Conservation (phyloP, 2,888 invertebrate genomes). For the Latrodectus hesperus region DNA sequence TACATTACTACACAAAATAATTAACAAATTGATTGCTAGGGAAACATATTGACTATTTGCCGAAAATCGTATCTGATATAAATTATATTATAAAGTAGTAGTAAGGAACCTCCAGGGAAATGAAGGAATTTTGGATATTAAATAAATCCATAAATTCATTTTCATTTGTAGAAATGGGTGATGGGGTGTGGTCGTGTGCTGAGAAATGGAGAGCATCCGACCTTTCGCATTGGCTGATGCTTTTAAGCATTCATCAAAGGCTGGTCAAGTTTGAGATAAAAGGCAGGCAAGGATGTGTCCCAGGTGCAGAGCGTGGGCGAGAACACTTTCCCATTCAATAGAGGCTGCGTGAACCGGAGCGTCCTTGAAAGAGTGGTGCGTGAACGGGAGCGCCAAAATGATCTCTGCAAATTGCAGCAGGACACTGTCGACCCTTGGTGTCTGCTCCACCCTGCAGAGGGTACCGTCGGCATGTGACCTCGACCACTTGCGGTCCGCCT, state of each 20-base stretch:
- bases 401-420: slow-evolving; percentile 46
- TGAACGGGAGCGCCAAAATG: slow-evolving; percentile 57
- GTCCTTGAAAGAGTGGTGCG: slow-evolving; percentile 59
- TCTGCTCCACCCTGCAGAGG: slow-evolving; percentile 51
- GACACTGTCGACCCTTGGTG: slow-evolving; percentile 48
- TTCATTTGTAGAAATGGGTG: background rate
- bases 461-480: slow-evolving; percentile 63
- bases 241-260: slow-evolving; percentile 27
- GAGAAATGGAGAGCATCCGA: slow-evolving; percentile 5
- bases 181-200: slow-evolving; percentile 12
- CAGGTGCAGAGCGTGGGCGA: slow-evolving; percentile 52
- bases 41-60: too few species aligned
- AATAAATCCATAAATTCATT: too few species aligned
- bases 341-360: slow-evolving; percentile 33
- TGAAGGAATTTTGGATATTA: too few species aligned
- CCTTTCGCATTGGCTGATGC: background rate
- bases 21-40: too few species aligned
- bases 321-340: slow-evolving; percentile 24
- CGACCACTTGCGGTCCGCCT: slow-evolving; percentile 56
- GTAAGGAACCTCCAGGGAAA: too few species aligned
- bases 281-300: slow-evolving; percentile 19
- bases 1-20: too few species aligned
- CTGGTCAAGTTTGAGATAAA: slow-evolving; percentile 50
- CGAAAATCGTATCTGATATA: too few species aligned
- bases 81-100: too few species aligned